phyloP scores from a whole-genome alignment of 2,888 invertebrate genomes.

The Cyrtodaria siliqua region DNA sequence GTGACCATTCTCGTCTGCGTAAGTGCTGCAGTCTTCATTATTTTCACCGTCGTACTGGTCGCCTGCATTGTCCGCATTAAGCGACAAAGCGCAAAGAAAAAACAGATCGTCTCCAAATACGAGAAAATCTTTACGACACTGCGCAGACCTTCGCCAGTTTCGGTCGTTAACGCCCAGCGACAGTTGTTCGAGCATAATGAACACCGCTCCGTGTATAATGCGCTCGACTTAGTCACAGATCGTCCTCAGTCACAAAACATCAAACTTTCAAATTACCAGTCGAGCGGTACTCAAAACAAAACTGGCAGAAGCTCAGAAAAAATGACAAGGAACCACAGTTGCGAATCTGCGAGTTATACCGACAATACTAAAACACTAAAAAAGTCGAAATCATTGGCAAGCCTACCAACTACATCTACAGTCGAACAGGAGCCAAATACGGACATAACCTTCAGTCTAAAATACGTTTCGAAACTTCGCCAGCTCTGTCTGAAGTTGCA shows the following conservation, averaged over 20 bases:
- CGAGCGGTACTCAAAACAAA: background rate
- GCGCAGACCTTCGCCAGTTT: constrained; percentile 33
- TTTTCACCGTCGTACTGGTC: constrained; percentile 17
- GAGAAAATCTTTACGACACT: constrained; percentile 43
- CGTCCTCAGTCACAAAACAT: constrained; percentile 31
- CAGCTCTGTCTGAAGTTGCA: constrained; percentile 46
- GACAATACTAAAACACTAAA: constrained; percentile 27
- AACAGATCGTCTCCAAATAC: constrained; percentile 31
- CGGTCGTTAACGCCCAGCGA: constrained; percentile 30
- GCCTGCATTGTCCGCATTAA: constrained; percentile 13
- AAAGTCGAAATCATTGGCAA: constrained; percentile 40
- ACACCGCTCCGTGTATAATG: constrained; percentile 18
- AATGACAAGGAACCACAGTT: constrained; percentile 39
- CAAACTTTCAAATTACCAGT: constrained; percentile 11
- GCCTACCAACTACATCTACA: background rate
- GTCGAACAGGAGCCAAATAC: constrained; percentile 29
- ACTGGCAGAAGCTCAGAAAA: constrained; percentile 14
- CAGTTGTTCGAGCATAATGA: constrained; percentile 28
- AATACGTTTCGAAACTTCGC: constrained; percentile 46
- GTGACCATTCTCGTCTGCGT: constrained; percentile 24
- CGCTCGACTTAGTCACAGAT: constrained; percentile 34
- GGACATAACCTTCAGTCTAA: constrained; percentile 47
- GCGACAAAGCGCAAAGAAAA: constrained; percentile 24
- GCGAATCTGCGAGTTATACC: constrained; percentile 14
- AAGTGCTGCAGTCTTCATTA: constrained; percentile 9